These are phyloP conservation scores for Pyrrhosoma nymphula DNA, from an alignment of 2,888 invertebrate genomes.

Conservation along the genomic window DNA sequence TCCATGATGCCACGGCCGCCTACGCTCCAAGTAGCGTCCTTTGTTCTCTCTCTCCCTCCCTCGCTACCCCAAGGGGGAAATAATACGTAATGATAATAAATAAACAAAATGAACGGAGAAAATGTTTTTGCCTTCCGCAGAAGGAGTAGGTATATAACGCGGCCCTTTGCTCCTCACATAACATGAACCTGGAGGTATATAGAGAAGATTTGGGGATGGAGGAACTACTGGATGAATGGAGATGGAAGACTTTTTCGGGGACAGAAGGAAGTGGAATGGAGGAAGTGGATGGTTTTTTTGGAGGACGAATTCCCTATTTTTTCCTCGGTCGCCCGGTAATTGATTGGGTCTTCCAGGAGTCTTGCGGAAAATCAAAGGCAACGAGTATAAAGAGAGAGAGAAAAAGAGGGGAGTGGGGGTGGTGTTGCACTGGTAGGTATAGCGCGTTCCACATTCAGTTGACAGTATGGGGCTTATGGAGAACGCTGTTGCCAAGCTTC, in stretches of 20 bases:
- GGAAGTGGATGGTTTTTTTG: not conserved
- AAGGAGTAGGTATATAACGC: not conserved
- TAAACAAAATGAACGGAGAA: not conserved
- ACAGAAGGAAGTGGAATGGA: not conserved
- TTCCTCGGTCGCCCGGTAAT: not conserved
- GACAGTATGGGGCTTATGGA: too few species aligned
- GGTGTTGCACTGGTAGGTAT: too few species aligned
- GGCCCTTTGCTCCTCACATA: not conserved
- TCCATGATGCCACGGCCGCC: not conserved
- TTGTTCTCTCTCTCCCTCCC: not conserved
- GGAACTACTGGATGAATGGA: not conserved
- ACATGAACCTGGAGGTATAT: too few species aligned
- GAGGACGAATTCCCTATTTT: not conserved
- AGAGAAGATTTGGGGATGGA: too few species aligned
- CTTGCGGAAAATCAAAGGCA: slow-evolving; percentile 8
- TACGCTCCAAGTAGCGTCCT: not conserved
- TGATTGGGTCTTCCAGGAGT: not conserved
- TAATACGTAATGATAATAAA: slow-evolving; percentile 12
- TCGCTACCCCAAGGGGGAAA: not conserved
- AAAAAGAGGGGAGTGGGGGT: too few species aligned
- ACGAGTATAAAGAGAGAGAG: not conserved
- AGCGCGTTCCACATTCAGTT: too few species aligned
- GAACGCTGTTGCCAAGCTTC: too few species aligned
- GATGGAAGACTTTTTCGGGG: not conserved
- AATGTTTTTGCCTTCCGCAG: not conserved